Evolutionary conservation across 2,113 vertebrate genomes (phyloP).

Genomic region (Tonatia bakeri): DNA sequence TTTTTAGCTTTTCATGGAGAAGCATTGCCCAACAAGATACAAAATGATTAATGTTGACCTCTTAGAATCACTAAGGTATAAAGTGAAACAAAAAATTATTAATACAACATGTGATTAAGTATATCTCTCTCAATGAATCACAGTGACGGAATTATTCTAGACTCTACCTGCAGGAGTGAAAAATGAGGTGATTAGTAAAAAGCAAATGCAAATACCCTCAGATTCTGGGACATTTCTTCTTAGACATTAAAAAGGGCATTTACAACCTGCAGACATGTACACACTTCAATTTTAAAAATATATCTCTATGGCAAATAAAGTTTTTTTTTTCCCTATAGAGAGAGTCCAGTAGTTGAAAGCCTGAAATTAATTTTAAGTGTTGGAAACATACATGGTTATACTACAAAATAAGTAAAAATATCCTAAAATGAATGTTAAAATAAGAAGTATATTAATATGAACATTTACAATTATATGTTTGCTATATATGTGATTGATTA

Average conservation of each 20-base stretch:
- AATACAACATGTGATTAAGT: conserved; percentile 73
- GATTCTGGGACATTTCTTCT: conserved; percentile 72
- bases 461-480: background rate
- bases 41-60: conserved; percentile 80
- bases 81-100: conserved; percentile 74
- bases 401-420: background rate
- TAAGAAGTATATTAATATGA: background rate
- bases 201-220: conserved; percentile 78
- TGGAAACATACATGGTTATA: background rate
- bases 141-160: conserved; percentile 69
- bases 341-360: background rate
- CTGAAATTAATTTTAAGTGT: background rate
- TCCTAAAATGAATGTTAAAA: background rate
- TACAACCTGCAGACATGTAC: conserved; percentile 30
- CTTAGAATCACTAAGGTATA: conserved; percentile 79
- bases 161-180: conserved; percentile 73
- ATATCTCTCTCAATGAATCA: conserved; percentile 73
- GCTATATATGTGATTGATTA: background rate
- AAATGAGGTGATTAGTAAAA: conserved; percentile 80
- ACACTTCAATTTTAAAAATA: background rate
- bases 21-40: conserved; percentile 66
- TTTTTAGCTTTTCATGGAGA: conserved; percentile 62
- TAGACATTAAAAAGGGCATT: conserved; percentile 59
- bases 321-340: background rate
- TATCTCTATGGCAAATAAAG: background rate